These are phyloP conservation scores for Oryzias dopingdopingensis DNA, from an alignment of 2,797 vertebrate species.

Conservation along the genomic window DNA sequence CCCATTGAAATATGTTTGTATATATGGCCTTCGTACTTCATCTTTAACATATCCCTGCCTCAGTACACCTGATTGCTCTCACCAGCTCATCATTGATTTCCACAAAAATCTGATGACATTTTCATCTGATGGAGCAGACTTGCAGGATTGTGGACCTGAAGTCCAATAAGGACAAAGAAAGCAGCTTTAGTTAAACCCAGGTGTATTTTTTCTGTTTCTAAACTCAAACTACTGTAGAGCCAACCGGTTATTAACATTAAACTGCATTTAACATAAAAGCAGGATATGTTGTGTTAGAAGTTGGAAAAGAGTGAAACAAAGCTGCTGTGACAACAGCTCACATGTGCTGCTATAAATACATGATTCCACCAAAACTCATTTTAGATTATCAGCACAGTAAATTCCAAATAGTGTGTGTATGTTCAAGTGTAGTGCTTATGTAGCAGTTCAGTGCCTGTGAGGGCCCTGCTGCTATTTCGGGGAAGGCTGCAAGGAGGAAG, in stretches of 20 bases:
- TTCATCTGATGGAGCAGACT: too few species aligned
- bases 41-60: too few species aligned
- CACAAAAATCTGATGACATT: too few species aligned
- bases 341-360: constrained; percentile 35
- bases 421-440: constrained; percentile 42
- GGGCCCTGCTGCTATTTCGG: constrained; percentile 63
- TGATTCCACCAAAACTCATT: constrained; percentile 30
- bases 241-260: neutral
- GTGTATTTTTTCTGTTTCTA: too few species aligned
- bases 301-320: constrained; percentile 17
- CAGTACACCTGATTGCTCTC: too few species aligned
- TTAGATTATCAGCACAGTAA: constrained; percentile 31
- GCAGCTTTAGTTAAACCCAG: too few species aligned
- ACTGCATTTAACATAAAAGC: constrained; percentile 15
- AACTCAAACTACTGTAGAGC: too few species aligned
- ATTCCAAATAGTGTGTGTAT: constrained; percentile 21
- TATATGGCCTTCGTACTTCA: too few species aligned
- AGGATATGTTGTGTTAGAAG: constrained; percentile 6
- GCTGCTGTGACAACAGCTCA: constrained; percentile 20
- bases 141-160: too few species aligned
- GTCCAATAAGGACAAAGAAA: too few species aligned
- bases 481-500: constrained; percentile 59
- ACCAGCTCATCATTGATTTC: too few species aligned
- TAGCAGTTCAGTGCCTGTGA: constrained; percentile 38
- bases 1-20: too few species aligned